Conservation (phyloP, 2,888 invertebrate species). For the Aphidoletes aphidimyza region DNA sequence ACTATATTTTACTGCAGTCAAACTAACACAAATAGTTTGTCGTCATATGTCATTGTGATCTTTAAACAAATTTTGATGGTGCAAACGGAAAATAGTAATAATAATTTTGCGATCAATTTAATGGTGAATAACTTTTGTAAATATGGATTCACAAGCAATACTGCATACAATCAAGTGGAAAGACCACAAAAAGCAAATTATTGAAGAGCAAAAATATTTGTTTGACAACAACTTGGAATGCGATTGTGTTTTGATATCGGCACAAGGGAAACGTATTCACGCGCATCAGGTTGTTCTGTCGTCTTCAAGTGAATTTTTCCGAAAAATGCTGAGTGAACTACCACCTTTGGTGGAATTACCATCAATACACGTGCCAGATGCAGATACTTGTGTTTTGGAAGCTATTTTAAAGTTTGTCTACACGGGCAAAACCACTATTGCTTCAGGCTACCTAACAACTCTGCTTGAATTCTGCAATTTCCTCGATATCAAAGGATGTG, state of each 20-base stretch:
- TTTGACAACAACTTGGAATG: constrained; percentile 62
- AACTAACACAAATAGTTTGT: not conserved
- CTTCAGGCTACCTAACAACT: constrained; percentile 63
- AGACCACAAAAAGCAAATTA: constrained; percentile 65
- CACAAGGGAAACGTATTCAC: constrained; percentile 62
- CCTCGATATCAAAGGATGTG: constrained; percentile 65
- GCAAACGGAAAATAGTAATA: too few relatives aligned
- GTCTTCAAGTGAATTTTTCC: constrained; percentile 64
- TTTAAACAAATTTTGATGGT: too few relatives aligned
- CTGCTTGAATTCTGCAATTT: constrained; percentile 65
- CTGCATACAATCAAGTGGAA: constrained; percentile 66
- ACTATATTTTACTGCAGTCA: not conserved
- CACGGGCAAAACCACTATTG: constrained; percentile 64
- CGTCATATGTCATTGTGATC: constrained; percentile 32
- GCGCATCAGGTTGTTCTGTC: constrained; percentile 65
- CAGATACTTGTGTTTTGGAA: constrained; percentile 63
- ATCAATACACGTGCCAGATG: constrained; percentile 64
- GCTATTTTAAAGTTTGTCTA: constrained; percentile 65
- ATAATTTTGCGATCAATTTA: too few relatives aligned
- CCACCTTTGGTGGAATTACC: constrained; percentile 61
- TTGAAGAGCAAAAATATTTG: constrained; percentile 64
- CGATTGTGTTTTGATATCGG: constrained; percentile 63
- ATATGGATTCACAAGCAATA: constrained; percentile 53
- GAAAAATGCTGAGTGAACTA: constrained; percentile 62
- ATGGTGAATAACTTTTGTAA: not conserved